Percentiles rank a stretch among this genome's conserved stretches.
These are phyloP conservation scores for Brotula barbata DNA, from an alignment of 2,797 vertebrate species.

Conservation along the genomic window DNA sequence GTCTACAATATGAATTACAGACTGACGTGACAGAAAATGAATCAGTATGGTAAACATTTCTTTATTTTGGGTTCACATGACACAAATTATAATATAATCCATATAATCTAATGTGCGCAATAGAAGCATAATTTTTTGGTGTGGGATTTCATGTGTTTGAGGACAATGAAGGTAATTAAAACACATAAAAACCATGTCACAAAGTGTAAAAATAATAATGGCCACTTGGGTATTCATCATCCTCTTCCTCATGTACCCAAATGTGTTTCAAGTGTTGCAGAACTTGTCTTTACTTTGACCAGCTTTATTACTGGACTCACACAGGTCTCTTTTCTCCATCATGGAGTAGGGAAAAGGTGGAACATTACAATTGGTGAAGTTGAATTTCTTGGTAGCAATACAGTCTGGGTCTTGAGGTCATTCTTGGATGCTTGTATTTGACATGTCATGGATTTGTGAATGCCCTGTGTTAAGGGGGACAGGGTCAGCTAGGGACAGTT, in stretches of 20 bases:
- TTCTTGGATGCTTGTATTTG: slow-evolving; percentile 88
- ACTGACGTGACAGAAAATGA: slow-evolving; percentile 15
- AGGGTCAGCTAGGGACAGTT: slow-evolving; percentile 77
- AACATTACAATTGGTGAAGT: slow-evolving; percentile 84
- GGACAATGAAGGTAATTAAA: slow-evolving; percentile 46
- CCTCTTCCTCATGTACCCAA: slow-evolving; percentile 55
- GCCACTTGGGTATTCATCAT: no score
- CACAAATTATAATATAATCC: slow-evolving; percentile 54
- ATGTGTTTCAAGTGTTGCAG: slow-evolving; percentile 38
- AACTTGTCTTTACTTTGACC: slow-evolving; percentile 80
- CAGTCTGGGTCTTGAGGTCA: slow-evolving; percentile 86
- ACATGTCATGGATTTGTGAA: slow-evolving; percentile 91
- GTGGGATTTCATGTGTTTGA: slow-evolving; percentile 39
- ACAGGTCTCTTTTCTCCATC: slow-evolving; percentile 91
- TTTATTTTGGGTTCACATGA: slow-evolving; percentile 71
- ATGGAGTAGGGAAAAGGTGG: slow-evolving; percentile 89
- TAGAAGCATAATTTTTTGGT: no score
- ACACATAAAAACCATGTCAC: slow-evolving; percentile 52
- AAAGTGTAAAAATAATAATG: slow-evolving; percentile 56
- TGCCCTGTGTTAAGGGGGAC: slow-evolving; percentile 79
- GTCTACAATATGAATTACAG: slow-evolving; percentile 48
- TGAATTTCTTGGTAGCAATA: slow-evolving; percentile 75
- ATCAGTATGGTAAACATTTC: slow-evolving; percentile 39
- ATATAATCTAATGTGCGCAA: no score
- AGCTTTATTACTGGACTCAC: slow-evolving; percentile 85